These are phyloP conservation scores for Acanthaster planci DNA, from an alignment of 35 echinoderm and acorn worm genomes.

Conservation along the genomic window DNA sequence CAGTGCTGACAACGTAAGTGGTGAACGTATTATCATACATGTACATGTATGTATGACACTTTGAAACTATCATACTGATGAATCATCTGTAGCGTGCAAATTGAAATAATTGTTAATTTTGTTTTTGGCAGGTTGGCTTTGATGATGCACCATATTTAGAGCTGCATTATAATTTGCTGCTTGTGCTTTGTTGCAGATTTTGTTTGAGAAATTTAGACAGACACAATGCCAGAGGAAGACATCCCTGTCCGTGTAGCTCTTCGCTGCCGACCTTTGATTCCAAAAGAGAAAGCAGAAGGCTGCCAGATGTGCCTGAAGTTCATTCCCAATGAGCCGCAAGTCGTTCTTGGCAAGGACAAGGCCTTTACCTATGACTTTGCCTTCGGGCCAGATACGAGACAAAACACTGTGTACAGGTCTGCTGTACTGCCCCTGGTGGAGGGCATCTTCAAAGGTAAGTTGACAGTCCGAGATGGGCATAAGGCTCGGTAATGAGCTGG, in stretches of 20 bases:
- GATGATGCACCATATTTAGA: too few relatives aligned
- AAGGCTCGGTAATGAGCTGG: too few relatives aligned
- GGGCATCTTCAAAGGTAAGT: constrained; percentile 94
- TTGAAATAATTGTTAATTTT: too few relatives aligned
- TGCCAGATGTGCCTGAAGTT: constrained; percentile 86
- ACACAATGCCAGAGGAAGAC: constrained; percentile 67
- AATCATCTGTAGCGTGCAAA: too few relatives aligned
- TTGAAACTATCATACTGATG: too few relatives aligned
- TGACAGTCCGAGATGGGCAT: neutral
- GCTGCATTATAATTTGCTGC: too few relatives aligned
- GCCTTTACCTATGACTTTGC: constrained; percentile 96
- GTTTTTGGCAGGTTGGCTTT: too few relatives aligned
- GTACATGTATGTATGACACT: too few relatives aligned
- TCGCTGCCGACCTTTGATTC: constrained; percentile 72
- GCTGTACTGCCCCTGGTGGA: constrained; percentile 72
- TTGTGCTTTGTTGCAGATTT: too few relatives aligned
- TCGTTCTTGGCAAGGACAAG: constrained; percentile 87
- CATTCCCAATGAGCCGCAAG: constrained; percentile 71
- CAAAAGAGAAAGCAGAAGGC: constrained; percentile 84
- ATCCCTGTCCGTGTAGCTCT: constrained; percentile 86
- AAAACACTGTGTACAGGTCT: constrained; percentile 69
- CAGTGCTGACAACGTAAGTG: too few relatives aligned
- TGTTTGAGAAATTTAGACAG: neutral
- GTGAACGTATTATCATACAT: too few relatives aligned
- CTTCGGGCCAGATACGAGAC: constrained; percentile 55